Percentiles rank a stretch among this genome's conserved stretches.
These are phyloP conservation scores for Vipera ursinii DNA, from an alignment of 2,797 vertebrate species.

Conservation along the genomic window DNA sequence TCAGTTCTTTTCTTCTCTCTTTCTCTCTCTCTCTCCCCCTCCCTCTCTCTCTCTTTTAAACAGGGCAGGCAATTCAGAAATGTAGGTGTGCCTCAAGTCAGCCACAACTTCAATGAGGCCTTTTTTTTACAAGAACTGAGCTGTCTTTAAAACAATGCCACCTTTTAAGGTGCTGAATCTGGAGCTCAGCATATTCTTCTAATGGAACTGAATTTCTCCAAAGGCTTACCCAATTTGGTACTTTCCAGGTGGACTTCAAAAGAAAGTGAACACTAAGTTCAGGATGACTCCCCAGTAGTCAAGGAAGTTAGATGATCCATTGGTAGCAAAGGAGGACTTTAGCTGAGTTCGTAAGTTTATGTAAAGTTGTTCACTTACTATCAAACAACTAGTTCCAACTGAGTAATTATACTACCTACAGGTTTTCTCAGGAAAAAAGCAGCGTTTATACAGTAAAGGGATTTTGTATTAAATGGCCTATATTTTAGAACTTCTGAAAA, in stretches of 20 bases:
- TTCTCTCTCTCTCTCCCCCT: not conserved
- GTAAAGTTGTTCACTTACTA: not conserved
- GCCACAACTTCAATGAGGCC: slow-evolving; percentile 6
- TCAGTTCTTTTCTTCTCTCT: not conserved
- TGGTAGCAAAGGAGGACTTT: not conserved
- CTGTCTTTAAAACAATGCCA: slow-evolving; percentile 21
- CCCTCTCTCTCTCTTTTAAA: not conserved
- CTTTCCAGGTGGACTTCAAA: not conserved
- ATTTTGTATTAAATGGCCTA: not conserved
- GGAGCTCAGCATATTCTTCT: not conserved
- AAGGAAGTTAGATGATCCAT: not conserved
- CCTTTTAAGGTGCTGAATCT: slow-evolving; percentile 23
- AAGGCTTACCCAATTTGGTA: not conserved
- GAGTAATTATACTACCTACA: not conserved
- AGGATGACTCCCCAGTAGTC: not conserved
- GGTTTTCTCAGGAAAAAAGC: not conserved
- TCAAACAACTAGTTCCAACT: not conserved
- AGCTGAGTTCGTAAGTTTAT: not conserved
- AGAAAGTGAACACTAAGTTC: not conserved
- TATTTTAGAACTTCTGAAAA: not conserved
- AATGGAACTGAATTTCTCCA: not conserved
- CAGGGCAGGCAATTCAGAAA: slow-evolving; percentile 18
- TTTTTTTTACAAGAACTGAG: slow-evolving; percentile 10
- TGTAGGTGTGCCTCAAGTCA: slow-evolving; percentile 30
- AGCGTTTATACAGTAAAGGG: not conserved